phyloP scores from a whole-genome alignment of 35 echinoderm and acorn worm genomes.

The Strongylocentrotus purpuratus region DNA sequence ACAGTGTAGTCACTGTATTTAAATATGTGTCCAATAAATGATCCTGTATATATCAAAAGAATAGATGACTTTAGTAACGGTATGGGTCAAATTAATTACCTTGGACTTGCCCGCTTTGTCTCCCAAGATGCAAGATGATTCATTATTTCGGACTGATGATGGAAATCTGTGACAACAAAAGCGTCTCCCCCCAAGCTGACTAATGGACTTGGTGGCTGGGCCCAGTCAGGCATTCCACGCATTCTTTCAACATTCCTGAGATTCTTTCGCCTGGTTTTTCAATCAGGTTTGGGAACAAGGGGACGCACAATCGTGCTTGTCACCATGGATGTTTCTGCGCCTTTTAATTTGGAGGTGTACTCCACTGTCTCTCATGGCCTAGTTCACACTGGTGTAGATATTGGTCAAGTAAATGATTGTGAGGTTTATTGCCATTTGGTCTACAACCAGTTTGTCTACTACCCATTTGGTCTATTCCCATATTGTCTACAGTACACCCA shows the following conservation, averaged over 20 bases:
- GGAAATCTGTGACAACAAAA: not conserved
- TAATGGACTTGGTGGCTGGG: not conserved
- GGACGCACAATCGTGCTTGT: not conserved
- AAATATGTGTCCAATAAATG: no score
- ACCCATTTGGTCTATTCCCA: no score
- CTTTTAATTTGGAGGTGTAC: constrained; percentile 26
- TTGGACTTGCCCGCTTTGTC: no score
- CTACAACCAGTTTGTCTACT: no score
- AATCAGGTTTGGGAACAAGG: not conserved
- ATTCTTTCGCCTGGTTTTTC: constrained; percentile 20
- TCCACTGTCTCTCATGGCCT: not conserved
- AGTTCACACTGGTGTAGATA: not conserved
- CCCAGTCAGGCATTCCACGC: constrained; percentile 19
- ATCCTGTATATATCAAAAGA: no score
- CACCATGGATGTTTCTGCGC: constrained; percentile 9
- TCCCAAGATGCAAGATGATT: no score
- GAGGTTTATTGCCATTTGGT: no score
- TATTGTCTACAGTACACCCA: no score
- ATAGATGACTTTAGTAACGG: no score
- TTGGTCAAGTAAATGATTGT: no score
- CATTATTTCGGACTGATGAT: not conserved
- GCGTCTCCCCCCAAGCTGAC: not conserved
- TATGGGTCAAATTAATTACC: no score
- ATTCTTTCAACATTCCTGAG: constrained; percentile 20
- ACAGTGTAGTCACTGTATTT: no score